These are phyloP conservation scores for Hydropsyche betteni DNA, from an alignment of 2,888 invertebrate genomes.

Conservation along the genomic window DNA sequence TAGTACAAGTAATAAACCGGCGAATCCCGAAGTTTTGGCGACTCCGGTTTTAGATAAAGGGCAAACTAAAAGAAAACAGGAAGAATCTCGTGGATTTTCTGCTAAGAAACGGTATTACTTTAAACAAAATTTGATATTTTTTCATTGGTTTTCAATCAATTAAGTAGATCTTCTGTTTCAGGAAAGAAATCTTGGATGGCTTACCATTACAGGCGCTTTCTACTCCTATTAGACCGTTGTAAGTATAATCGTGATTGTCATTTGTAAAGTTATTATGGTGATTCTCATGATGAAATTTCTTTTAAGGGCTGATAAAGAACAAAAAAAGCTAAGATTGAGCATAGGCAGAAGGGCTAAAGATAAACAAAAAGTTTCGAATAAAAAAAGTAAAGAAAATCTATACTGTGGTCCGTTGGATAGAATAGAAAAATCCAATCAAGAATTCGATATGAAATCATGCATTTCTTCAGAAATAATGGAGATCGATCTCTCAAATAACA, in stretches of 20 bases:
- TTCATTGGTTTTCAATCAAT: neutral
- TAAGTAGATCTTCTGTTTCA: slow-evolving; percentile 57
- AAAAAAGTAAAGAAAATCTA: slow-evolving; percentile 19
- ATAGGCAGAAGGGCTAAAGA: slow-evolving; percentile 50
- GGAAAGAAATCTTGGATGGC: slow-evolving; percentile 70
- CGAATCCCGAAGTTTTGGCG: slow-evolving; percentile 60
- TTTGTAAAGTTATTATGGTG: slow-evolving; percentile 4
- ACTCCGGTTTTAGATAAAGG: slow-evolving; percentile 71
- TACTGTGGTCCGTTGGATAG: neutral
- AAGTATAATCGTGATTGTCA: slow-evolving; percentile 57
- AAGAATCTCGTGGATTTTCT: slow-evolving; percentile 68
- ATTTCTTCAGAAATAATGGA: slow-evolving; percentile 38
- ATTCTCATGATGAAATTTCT: neutral
- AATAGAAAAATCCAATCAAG: slow-evolving; percentile 13
- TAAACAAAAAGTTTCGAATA: slow-evolving; percentile 27
- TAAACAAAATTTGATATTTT: neutral
- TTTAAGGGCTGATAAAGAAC: slow-evolving; percentile 60
- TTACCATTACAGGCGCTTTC: slow-evolving; percentile 70
- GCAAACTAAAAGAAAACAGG: slow-evolving; percentile 73
- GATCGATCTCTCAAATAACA: slow-evolving; percentile 62
- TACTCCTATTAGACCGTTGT: slow-evolving; percentile 70
- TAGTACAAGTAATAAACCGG: slow-evolving; percentile 63
- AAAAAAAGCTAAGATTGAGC: slow-evolving; percentile 63
- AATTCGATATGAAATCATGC: slow-evolving; percentile 35
- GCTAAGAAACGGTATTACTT: slow-evolving; percentile 72